Base-by-base conservation (phyloP, 2,113 vertebrate genomes). In the Gasterosteus nipponicus region DNA sequence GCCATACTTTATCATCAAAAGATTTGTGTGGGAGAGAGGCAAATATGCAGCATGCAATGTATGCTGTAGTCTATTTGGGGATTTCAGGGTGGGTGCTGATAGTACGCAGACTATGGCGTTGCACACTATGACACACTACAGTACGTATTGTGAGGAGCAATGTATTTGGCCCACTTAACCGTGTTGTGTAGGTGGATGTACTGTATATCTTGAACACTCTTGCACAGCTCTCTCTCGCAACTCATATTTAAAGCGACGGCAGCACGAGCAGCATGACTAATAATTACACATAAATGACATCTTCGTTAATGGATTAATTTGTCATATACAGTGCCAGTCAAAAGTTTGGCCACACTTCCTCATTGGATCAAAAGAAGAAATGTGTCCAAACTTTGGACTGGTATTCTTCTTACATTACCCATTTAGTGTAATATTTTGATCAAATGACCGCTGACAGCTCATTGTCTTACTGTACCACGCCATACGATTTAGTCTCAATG, bases 1-100 rank as follows among this genome's bases (percentile, higher is more conserved):
- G 35, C 51, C 41, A 7, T n/a, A 31, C 35, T 18, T 44, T n/a
- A 11, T 53, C 38, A 70, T 80, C 67, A 81, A 57, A 56, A 82
- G 42, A 26, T 67, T 12, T 73, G 72, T 70, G 62, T 81, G 42
- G 66, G 72, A 73, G 57, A 54, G 67, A 49, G 46, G 66, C 69
- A 60, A 69, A 75, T 39, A n/a, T 54, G 39, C 14, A 0, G 18
- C n/a, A 33, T 77, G 47, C 16, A 57, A 10, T 41, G 39, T 58
- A 46, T 63, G 59, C 19, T 74, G 3, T 44, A n/a, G 35, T n/a
- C 47, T 77, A 65, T 73, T 78, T 73, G 54, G 39, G 41, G 47
- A 60, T 69, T 71, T 49, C 10, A 6, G 54, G 69, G 51, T 75
- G 29, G 54, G 49, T 79, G 54, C 42, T 57, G 31, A 57, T 58